phyloP scores from a whole-genome alignment of 1,140 invertebrate genomes.

The Gonatopus flavifemur region DNA sequence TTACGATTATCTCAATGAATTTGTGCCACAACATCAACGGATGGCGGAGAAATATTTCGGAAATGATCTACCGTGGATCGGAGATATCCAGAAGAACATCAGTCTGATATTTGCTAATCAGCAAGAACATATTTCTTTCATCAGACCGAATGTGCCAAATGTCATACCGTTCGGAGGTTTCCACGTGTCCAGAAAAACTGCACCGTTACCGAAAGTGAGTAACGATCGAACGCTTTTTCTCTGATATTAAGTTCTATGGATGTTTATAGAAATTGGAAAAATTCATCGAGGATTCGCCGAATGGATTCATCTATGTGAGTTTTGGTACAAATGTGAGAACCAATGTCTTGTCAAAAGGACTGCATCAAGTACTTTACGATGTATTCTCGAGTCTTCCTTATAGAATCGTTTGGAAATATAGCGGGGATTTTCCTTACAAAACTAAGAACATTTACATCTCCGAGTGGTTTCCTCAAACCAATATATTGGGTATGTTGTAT shows the following conservation, averaged over 20 bases:
- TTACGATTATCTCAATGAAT: background rate
- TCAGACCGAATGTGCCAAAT: constrained; percentile 59
- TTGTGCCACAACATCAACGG: constrained; percentile 40
- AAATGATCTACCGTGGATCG: constrained; percentile 25
- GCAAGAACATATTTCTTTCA: constrained; percentile 58
- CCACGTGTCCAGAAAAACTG: constrained; percentile 39
- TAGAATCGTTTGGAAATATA: constrained; percentile 39
- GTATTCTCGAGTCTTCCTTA: constrained; percentile 52
- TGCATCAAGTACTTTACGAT: constrained; percentile 45
- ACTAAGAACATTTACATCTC: constrained; percentile 41
- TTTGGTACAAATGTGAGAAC: constrained; percentile 56
- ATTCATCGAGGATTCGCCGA: constrained; percentile 48
- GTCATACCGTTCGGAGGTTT: constrained; percentile 59
- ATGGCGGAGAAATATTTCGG: constrained; percentile 48
- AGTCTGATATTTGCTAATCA: constrained; percentile 61
- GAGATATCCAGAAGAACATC: constrained; percentile 39
- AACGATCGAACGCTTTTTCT: background rate
- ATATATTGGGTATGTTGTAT: constrained; percentile 36
- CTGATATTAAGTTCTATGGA: background rate
- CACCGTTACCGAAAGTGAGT: constrained; percentile 35
- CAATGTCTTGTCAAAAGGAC: constrained; percentile 27
- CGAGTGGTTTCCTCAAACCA: constrained; percentile 52
- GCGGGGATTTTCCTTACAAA: constrained; percentile 3
- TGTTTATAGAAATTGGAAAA: constrained; percentile 49
- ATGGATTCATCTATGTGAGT: constrained; percentile 65